Conservation (phyloP, 1,140 invertebrate genomes). For the Lasioglossum albipes region DNA sequence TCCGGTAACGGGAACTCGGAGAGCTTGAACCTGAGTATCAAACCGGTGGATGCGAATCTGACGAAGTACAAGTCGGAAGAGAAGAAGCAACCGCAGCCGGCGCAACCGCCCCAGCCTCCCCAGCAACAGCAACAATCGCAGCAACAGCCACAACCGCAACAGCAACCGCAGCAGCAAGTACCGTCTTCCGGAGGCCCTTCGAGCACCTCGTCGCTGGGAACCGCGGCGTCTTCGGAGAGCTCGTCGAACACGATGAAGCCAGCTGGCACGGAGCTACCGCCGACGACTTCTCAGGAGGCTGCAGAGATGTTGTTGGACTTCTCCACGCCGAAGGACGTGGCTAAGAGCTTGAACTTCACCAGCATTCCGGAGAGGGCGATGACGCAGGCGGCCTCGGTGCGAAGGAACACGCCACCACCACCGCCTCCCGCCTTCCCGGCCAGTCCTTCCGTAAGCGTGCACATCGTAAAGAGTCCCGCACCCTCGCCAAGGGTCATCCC, state of each 20-base stretch:
- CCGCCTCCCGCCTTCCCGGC: constrained; percentile 78
- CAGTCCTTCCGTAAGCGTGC: constrained; percentile 87
- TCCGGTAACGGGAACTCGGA: constrained; percentile 57
- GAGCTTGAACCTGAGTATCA: constrained; percentile 75
- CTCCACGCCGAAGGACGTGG: constrained; percentile 80
- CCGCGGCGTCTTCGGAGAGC: constrained; percentile 8
- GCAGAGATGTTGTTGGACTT: constrained; percentile 84
- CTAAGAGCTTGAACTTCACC: constrained; percentile 57
- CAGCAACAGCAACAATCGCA: constrained; percentile 23
- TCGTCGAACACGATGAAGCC: constrained; percentile 26
- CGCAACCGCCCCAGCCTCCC: constrained; percentile 2
- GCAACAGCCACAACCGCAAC: constrained; percentile 8
- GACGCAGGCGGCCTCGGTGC: constrained; percentile 78
- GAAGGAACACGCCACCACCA: constrained; percentile 80
- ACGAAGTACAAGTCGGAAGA: constrained; percentile 72
- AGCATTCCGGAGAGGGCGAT: constrained; percentile 76
- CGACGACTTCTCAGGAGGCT: constrained; percentile 81
- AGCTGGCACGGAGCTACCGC: constrained; percentile 22
- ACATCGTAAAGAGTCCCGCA: constrained; percentile 89
- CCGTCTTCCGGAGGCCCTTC: constrained; percentile 35
- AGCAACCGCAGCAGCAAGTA: constrained; percentile 7
- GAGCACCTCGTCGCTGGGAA: constrained; percentile 13
- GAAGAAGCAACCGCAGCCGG: constrained; percentile 60
- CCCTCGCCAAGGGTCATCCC: constrained; percentile 84
- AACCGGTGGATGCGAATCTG: constrained; percentile 63